Evolutionary conservation across 2,797 vertebrate species (phyloP).

Genomic region (Anguilla anguilla): DNA sequence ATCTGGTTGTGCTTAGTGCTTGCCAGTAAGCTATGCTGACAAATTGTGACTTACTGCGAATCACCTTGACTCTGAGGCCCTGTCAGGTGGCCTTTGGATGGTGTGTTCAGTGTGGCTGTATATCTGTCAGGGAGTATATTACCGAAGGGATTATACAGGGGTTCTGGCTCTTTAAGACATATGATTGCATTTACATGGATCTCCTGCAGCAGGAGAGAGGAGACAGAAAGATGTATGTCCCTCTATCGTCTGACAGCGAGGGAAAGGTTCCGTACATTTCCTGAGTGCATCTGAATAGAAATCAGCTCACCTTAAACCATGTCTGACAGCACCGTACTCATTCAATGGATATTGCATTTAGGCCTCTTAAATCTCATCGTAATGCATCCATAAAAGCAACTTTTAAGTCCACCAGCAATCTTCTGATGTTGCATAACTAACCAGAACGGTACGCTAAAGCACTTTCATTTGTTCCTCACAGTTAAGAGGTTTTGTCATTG

Average conservation of each 20-base stretch:
- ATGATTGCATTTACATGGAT: neutral
- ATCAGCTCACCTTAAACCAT: neutral
- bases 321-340: neutral
- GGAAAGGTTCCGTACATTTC: neutral
- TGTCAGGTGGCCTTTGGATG: neutral
- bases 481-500: neutral
- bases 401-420: neutral
- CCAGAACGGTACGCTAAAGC: neutral
- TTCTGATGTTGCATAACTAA: neutral
- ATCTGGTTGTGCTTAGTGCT: neutral
- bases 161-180: neutral
- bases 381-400: neutral
- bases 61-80: neutral
- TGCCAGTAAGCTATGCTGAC: neutral
- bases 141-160: neutral
- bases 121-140: neutral
- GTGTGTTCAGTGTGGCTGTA: neutral
- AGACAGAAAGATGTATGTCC: neutral
- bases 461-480: neutral
- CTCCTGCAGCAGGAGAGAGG: neutral
- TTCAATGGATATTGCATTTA: neutral
- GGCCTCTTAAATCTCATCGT: neutral
- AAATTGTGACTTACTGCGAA: slow-evolving; percentile 8
- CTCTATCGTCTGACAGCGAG: neutral
- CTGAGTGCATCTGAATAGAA: neutral